phyloP scores from a whole-genome alignment of 2,113 vertebrate species.

The Pseudolaguvia tuberculata region DNA sequence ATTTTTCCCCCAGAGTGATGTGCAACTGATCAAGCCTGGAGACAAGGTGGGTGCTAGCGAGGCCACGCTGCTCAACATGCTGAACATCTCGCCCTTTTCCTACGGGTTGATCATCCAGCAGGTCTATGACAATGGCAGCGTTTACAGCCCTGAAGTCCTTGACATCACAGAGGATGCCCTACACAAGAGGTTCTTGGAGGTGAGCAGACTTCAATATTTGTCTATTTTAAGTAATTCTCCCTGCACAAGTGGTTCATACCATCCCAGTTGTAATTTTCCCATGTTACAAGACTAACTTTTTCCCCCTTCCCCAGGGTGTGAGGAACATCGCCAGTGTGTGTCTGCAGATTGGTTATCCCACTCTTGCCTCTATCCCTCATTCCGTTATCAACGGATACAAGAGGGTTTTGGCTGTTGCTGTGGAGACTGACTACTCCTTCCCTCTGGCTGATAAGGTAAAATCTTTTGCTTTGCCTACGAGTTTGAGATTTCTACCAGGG shows the following conservation, averaged over 20 bases:
- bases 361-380: conserved; percentile 90
- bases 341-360: conserved; percentile 96
- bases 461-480: background rate
- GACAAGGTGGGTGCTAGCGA: conserved; percentile 98
- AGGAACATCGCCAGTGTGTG: conserved; percentile 94
- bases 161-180: conserved; percentile 94
- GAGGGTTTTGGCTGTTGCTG: conserved; percentile 85
- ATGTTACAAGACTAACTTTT: too few relatives aligned
- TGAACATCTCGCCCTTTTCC: conserved; percentile 98
- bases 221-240: too few relatives aligned
- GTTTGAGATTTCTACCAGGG: background rate
- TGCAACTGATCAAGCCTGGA: conserved; percentile 85
- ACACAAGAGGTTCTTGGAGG: conserved; percentile 89
- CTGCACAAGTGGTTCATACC: too few relatives aligned
- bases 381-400: conserved; percentile 94
- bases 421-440: conserved; percentile 94
- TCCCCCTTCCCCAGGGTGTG: conserved; percentile 74
- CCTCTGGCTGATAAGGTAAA: conserved; percentile 94
- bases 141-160: conserved; percentile 95
- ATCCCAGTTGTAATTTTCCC: background rate
- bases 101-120: conserved; percentile 93
- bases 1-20: conserved; percentile 76
- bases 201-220: conserved; percentile 57
- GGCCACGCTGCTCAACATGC: conserved; percentile 94
- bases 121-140: conserved; percentile 96